Evolutionary conservation across 2,113 vertebrate genomes (phyloP).

Genomic region (Salminus brasiliensis): DNA sequence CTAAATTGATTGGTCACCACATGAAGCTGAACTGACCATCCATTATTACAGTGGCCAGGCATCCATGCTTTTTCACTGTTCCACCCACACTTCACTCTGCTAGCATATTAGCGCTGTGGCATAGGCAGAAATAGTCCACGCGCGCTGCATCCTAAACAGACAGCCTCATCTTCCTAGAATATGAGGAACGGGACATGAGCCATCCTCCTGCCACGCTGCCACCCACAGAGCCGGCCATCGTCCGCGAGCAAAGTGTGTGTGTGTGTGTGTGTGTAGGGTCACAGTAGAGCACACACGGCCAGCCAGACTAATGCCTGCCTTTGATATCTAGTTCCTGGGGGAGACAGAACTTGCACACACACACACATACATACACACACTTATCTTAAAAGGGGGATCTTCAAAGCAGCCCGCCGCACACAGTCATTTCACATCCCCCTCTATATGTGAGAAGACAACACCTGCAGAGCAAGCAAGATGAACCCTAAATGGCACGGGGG

Average conservation of each 20-base stretch:
- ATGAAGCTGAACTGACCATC: too few relatives aligned
- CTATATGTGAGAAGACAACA: conserved; percentile 14
- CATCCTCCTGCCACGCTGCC: not conserved
- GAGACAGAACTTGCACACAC: not conserved
- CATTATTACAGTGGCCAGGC: not conserved
- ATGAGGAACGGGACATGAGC: not conserved
- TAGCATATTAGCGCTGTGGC: conserved; percentile 15
- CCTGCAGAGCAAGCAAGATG: not conserved
- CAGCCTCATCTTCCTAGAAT: not conserved
- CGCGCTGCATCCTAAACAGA: not conserved
- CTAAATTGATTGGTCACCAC: too few relatives aligned
- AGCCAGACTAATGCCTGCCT: conserved; percentile 14
- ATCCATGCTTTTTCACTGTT: not conserved
- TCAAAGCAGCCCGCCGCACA: conserved; percentile 29
- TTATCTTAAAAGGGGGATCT: conserved; percentile 39
- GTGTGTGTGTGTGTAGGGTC: conserved; percentile 1
- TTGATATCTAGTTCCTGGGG: conserved; percentile 31
- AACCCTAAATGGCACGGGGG: not conserved
- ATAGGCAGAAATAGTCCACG: conserved; percentile 1
- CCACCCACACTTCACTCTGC: not conserved
- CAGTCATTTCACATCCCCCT: conserved; percentile 33
- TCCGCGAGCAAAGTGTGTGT: not conserved
- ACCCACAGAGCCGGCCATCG: not conserved
- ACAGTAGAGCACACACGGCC: conserved; percentile 1
- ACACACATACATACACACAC: conserved; percentile 3